Evolutionary conservation across 2,797 vertebrate species (phyloP), one percentile per base, ranked within the genome.

Genomic region (Micrastur ruficollis): DNA sequence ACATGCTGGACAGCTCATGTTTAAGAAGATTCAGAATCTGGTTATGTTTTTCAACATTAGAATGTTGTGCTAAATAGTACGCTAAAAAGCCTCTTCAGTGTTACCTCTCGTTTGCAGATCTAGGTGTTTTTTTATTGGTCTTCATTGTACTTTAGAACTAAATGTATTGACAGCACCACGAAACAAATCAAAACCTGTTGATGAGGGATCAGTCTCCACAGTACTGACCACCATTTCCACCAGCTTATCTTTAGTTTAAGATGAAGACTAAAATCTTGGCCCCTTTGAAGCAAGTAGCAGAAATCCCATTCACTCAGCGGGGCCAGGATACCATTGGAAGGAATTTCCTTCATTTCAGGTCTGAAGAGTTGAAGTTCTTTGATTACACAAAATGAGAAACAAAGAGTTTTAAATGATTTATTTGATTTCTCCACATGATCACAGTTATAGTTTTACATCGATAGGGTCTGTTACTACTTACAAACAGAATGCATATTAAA

Each of bases 371-470:
- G 63, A 88, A 84, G 44, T 27, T 75, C 72, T 86, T 81, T 68
- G 66, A 95, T 78, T 91, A 96, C 92, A 98, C 59, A 71, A 96
- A 95, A 97, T 97, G 94, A 96, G 90, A 94, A 92, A 53, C 52
- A 70, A 72, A 55, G 96, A 98, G 97, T 98, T 99, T 99, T 98
- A 98, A 98, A 99, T 98, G 74, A 91, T 99, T 99, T 99, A 98
- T 99, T 99, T 98, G 98, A 97, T 98, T 98, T 99, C 97, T 98
- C 98, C 98, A 99, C 99, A 98, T 98, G 95, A 98, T 99, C 99
- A 99, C 99, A 99, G 99, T 99, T 99, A 98, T 98, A 98, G 98
- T 98, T 99, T 98, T 98, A 99, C 98, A 99, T 98, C 97, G 97
- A 98, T 96, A 98, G 98, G 98, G 97, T 98, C 98, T 98, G 95